Evolutionary conservation across 2,888 invertebrate species (phyloP), one percentile per base, ranked within the genome.

Genomic region (Chloroclystis v-ata): DNA sequence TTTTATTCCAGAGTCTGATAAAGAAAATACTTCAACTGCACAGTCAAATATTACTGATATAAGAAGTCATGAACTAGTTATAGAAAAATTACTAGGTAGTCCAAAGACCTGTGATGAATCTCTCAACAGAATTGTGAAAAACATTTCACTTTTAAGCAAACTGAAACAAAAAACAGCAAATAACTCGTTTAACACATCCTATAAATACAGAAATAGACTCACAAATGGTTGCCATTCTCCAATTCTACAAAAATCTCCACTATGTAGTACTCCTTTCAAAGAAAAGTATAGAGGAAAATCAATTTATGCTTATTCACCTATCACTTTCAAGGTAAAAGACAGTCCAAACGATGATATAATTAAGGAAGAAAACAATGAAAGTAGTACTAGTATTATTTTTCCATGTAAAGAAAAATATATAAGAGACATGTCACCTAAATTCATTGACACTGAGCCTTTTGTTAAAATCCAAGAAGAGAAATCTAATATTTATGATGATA

Each of bases 251-350:
- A 69, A 61, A 39, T 82, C 83, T 1, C 82, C 82, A 26, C 57
- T 80, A 20, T 78, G 81, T 54, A 86, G 86, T 61, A 86, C 86
- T 28, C 86, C 86, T 44, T 81, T 79, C 43, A 72, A 68, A 63
- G 67, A 73, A 35, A 86, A 82, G 61, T 75, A 77, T 53, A 75
- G 82, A 59, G 75, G 77, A 6, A 71, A 76, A 52, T 84, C 85
- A 29, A 84, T 86, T 55, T 84, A 69, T 54, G 78, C 76, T 47
- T 78, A 83, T 53, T 87, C 86, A 25, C 85, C 86, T 28, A 85
- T 87, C 47, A 45, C 60, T 28, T 52, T 51, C 41, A 64, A 47
- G 30, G 42, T 35, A 25, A 48, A 32, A 26, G 44, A 39, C 14
- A 76, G 61, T 49, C 59, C 63, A 20, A 63, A 68, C 10, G 52